Base-by-base conservation (phyloP, 2,797 vertebrate species). In the Crax fasciolata region DNA sequence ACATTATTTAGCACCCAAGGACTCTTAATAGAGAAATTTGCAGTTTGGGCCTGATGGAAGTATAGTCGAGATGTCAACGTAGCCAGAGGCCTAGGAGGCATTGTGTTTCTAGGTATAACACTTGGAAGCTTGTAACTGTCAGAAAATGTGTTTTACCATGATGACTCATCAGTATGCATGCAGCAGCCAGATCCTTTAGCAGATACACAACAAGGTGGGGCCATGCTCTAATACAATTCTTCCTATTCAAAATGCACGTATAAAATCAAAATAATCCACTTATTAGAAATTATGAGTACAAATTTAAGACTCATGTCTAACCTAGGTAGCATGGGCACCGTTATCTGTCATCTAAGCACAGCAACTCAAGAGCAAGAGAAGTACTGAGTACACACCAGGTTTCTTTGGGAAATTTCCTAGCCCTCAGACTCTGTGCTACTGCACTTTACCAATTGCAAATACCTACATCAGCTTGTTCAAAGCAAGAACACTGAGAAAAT, bases 81-180 rank as follows among this genome's bases (percentile, higher is more conserved):
- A 94, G 81, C 5, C 32, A 74, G 71, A 86, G 38, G 48, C 78
- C 55, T 76, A 51, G 77, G 88, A 92, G 17, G 19, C 43, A 73
- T 51, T 76, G 28, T 76, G 27, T 76, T 81, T 89, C 78, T 41
- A 87, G 74, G n/a, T 67, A 20, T 35, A 86, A 70, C n/a, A 73
- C 17, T 41, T 49, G 44, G 32, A 32, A 90, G 87, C 63, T 84
- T 25, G 58, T 90, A 96, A 96, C 87, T 90, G 92, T 90, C 83
- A 77, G 80, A 93, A 54, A 1, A 24, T 12, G 5, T 57, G 79
- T 80, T 94, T 78, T 58, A 90, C 11, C 5, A 21, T 16, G 49
- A 75, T 93, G 83, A 91, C 57, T 93, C 83, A 91, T 41, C 11
- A 15, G 55, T 49, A 61, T 46, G 23, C 46, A 46, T 5, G 61